Conservation (phyloP, 1,140 invertebrate species). For the Drosophila ironensis region DNA sequence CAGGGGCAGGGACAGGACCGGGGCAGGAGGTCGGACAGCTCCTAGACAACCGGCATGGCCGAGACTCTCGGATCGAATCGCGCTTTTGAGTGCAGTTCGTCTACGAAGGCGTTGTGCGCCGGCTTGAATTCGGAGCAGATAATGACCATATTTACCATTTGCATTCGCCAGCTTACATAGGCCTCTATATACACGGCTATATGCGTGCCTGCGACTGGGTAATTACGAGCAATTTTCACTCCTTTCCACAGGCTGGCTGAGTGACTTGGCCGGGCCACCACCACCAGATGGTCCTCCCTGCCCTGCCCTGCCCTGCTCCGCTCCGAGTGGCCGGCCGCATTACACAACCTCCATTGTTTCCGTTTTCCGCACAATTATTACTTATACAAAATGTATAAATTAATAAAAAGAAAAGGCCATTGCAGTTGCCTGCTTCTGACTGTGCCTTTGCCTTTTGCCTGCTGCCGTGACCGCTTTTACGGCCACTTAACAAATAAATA, state of each 20-base stretch:
- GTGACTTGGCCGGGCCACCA: constrained; percentile 42
- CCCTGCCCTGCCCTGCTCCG: neutral
- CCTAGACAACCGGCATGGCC: neutral
- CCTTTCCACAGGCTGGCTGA: constrained; percentile 55
- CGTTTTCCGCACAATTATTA: constrained; percentile 81
- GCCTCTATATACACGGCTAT: neutral
- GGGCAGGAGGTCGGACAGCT: neutral
- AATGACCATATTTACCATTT: constrained; percentile 78
- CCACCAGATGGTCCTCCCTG: constrained; percentile 29
- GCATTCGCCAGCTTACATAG: constrained; percentile 13
- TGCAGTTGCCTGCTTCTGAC: constrained; percentile 35
- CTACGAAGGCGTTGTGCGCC: constrained; percentile 54
- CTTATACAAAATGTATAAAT: constrained; percentile 79
- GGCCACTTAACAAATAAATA: constrained; percentile 80
- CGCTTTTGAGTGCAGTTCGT: constrained; percentile 50
- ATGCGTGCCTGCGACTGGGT: constrained; percentile 48
- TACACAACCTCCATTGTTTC: constrained; percentile 80
- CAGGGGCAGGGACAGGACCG: neutral
- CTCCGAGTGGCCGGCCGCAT: constrained; percentile 60
- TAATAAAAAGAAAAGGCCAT: constrained; percentile 50
- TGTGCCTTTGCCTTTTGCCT: constrained; percentile 6
- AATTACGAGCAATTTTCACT: constrained; percentile 79
- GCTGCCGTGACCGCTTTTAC: constrained; percentile 68
- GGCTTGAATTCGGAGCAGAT: constrained; percentile 60
- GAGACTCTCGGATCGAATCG: constrained; percentile 9